phyloP scores from a whole-genome alignment of 2,888 invertebrate species.

The Drosophila melanosoma region DNA sequence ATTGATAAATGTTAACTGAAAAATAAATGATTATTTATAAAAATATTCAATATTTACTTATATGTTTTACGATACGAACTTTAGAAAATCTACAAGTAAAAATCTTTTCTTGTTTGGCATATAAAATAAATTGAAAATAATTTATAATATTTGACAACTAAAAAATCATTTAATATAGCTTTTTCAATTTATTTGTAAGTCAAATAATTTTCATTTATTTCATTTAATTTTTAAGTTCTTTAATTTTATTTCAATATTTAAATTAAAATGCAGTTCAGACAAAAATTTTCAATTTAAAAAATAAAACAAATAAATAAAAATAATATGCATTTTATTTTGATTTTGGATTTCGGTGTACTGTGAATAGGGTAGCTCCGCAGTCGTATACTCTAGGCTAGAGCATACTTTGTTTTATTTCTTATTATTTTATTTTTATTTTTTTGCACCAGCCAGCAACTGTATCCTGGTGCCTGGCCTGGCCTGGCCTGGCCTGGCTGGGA shows the following conservation, averaged over 20 bases:
- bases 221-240: not conserved
- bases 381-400: not conserved
- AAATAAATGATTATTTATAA: not conserved
- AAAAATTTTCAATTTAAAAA: not conserved
- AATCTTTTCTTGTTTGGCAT: not conserved
- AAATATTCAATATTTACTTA: not conserved
- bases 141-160: not conserved
- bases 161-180: not conserved
- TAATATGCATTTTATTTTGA: not conserved
- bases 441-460: constrained; percentile 51
- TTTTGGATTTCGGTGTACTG: not conserved
- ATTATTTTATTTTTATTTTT: constrained; percentile 14
- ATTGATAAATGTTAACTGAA: not conserved
- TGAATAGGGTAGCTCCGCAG: not conserved
- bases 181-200: not conserved
- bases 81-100: not conserved
- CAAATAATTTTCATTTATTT: not conserved
- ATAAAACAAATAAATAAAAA: not conserved
- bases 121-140: not conserved
- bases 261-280: not conserved
- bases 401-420: not conserved
- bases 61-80: not conserved
- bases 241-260: not conserved
- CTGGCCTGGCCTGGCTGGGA: constrained; percentile 24
- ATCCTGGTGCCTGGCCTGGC: constrained; percentile 6